Percentiles rank a stretch among this genome's conserved stretches.
These are phyloP conservation scores for Salticus scenicus DNA, from an alignment of 2,888 invertebrate genomes.

Conservation along the genomic window DNA sequence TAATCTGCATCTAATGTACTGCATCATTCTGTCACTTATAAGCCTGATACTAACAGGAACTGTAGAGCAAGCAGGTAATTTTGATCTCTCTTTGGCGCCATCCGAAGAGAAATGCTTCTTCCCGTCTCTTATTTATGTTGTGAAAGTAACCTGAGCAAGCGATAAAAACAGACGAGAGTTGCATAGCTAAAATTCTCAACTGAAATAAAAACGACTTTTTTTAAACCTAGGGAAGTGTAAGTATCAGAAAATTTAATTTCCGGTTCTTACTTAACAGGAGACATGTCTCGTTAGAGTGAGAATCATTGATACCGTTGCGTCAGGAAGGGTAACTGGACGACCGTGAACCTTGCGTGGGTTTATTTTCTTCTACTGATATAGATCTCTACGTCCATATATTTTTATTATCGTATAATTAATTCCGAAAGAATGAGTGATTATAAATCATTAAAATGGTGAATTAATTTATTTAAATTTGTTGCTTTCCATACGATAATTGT, in stretches of 20 bases:
- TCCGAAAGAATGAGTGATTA: too few relatives aligned
- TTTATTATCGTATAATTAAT: too few relatives aligned
- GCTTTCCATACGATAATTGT: too few relatives aligned
- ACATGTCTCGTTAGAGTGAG: background rate
- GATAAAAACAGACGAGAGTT: background rate
- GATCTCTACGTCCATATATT: too few relatives aligned
- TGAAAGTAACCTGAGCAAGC: background rate
- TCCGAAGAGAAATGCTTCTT: background rate
- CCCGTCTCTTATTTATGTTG: background rate
- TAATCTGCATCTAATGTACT: too few relatives aligned
- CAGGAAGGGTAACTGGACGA: too few relatives aligned
- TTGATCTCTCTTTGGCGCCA: background rate
- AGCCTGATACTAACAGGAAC: background rate
- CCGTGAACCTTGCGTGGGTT: too few relatives aligned
- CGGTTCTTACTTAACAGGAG: background rate
- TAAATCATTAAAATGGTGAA: too few relatives aligned
- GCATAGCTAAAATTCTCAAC: background rate
- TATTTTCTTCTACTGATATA: too few relatives aligned
- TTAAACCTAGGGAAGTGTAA: too few relatives aligned
- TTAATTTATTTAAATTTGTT: too few relatives aligned
- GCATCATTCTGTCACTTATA: background rate
- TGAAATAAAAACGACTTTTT: background rate
- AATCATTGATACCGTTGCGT: background rate
- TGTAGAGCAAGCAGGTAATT: background rate
- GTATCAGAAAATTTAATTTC: background rate